Percentiles rank a stretch among this genome's conserved stretches.
These are phyloP conservation scores for Bovichtus diacanthus DNA, from an alignment of 2,797 vertebrate species.

Conservation along the genomic window DNA sequence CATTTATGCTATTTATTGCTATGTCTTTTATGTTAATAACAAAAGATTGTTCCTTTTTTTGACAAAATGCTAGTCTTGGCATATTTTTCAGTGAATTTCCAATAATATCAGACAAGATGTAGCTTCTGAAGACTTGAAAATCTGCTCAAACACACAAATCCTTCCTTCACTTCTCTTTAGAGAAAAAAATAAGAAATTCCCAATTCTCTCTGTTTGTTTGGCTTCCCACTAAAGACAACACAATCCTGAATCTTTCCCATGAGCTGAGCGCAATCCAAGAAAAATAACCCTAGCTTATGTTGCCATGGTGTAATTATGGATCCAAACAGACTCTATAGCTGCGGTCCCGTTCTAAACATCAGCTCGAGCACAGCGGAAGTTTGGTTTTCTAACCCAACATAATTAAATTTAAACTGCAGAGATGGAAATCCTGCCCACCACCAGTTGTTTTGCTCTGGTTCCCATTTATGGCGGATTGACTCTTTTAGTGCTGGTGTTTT, in stretches of 20 bases:
- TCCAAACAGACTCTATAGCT: conserved; percentile 72
- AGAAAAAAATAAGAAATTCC: conserved; percentile 43
- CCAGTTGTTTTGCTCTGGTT: conserved; percentile 57
- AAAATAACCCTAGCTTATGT: conserved; percentile 73
- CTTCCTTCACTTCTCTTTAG: conserved; percentile 13
- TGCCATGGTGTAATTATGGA: conserved; percentile 79
- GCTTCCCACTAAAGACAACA: conserved; percentile 70
- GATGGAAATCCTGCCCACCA: conserved; percentile 50
- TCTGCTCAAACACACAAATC: conserved; percentile 31
- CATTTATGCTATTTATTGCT: too few species aligned
- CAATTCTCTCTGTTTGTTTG: conserved; percentile 69
- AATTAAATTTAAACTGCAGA: conserved; percentile 75
- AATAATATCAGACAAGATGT: conserved; percentile 18
- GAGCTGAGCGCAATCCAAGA: conserved; percentile 73
- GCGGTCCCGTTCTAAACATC: conserved; percentile 72
- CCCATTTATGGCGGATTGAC: conserved; percentile 40
- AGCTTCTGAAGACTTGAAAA: conserved; percentile 30
- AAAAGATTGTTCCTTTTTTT: background rate
- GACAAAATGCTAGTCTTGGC: background rate
- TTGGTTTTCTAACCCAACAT: conserved; percentile 76
- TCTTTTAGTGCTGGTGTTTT: conserved; percentile 60
- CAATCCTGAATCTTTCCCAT: conserved; percentile 72
- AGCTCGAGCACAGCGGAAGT: conserved; percentile 70
- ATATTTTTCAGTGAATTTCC: background rate
- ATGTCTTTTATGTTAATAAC: background rate